Base-by-base conservation (phyloP, 1,140 invertebrate genomes). In the Drosophila sp. region DNA sequence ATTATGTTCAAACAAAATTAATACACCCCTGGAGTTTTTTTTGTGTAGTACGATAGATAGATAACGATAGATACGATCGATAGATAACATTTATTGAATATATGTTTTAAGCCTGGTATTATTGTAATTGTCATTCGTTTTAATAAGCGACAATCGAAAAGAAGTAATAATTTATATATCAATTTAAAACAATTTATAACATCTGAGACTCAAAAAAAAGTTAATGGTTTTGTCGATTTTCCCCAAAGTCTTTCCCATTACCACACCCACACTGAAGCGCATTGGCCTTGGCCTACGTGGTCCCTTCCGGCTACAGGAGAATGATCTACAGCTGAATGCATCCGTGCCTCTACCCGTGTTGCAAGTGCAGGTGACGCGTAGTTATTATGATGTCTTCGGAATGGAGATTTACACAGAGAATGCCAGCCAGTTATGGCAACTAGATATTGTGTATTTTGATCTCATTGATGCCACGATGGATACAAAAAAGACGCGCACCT, bases 391-490 rank as follows among this genome's bases (percentile, higher is more conserved):
- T 61, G 72, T 43, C 18, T 64, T 65, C 2, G 90, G 80, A 6
- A 11, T 77, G 53, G 82, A 90, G 70, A 63, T 82, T 11, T 80
- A 80, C 43, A 70, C 58, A 2, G 82, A 91, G 73, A 79, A 79
- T 18, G 90, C 76, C 38, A 90, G 86, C 8, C 58, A 79, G 21
- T 14, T 79, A 9, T 91, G 90, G 90, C 78, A 72, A 29, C 50
- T 91, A 56, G 82, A 89, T 5, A 50, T 91, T 18, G 90, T 91
- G 14, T 91, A 91, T 61, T 72, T 78, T 7, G 76, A 90, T 7
- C 38, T 84, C 3, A 76, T 91, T 4, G 90, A 91, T 27, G 50
- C 48, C 29, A 90, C 86, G 34, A 70, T 71, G 50, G 90, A 91
- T 40, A 78, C 90, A 2, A 89, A 86, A 36, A 91, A 91, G 38